Evolutionary conservation across 2,888 invertebrate species (phyloP), one percentile per base, ranked within the genome.

Genomic region (Clistopyga incitator): DNA sequence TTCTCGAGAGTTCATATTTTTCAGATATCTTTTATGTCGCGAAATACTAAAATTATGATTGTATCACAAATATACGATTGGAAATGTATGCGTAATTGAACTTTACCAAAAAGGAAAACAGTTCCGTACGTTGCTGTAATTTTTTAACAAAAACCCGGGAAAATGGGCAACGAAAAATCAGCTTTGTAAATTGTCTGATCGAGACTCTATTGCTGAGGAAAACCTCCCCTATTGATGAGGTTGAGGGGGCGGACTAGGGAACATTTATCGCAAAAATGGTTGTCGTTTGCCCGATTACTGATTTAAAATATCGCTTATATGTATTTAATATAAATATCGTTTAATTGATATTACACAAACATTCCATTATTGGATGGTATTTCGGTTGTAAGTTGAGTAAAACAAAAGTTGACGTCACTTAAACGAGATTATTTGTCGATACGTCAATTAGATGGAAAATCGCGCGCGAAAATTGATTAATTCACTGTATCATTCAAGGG

Each of bases 201-300:
- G 34, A 45, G 38, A 8, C 74, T 18, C 64, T 64, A 61, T 56
- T 74, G 64, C 77, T 38, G 64, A 77, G 18, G 18, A 54, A 80
- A 82, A 18, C 38, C 29, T 25, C 45, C 45, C 34, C 61, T 23
- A 78, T 65, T 50, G 38, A 78, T 52, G 59, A 72, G 75, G 75
- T 45, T 47, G 23, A 20, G 13, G 47, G 47, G 47, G 52, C 50
- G 77, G 38, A 59, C 45, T 18, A 50, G 74, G 72, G 64, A 70
- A 81, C 78, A 81, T 42, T 78, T 71, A 78, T 84, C 54, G 78
- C 34, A 84, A 74, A 70, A 75, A 84, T 81, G 75, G 81, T 75
- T 84, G 84, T 78, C 72, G 81, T 75, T 78, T 81, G 50, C 38
- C 52, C 50, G n/a, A 38, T 64, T 52, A 38, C 75, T 23, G 75